Evolutionary conservation across 2,797 vertebrate species (phyloP).

Genomic region (Myioborus miniatus): DNA sequence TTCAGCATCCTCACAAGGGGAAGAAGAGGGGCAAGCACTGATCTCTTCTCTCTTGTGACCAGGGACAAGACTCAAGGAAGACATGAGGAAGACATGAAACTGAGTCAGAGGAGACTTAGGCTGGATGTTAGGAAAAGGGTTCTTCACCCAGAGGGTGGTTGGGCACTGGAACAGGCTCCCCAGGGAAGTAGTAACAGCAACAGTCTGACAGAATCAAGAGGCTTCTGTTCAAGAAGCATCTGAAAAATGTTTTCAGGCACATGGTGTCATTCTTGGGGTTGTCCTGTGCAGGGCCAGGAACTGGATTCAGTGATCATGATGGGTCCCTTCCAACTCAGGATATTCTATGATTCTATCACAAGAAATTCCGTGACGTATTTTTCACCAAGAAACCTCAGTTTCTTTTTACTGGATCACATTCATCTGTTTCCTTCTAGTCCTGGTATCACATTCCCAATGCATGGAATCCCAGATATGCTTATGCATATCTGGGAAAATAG

Average conservation of each 20-base stretch:
- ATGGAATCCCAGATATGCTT: neutral
- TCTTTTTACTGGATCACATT: neutral
- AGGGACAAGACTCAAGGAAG: neutral
- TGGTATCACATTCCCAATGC: neutral
- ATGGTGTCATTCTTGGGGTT: neutral
- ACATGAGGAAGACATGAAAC: neutral
- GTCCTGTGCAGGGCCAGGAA: neutral
- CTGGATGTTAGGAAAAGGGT: neutral
- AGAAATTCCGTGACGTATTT: neutral
- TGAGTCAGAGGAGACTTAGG: neutral
- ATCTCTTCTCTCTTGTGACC: neutral
- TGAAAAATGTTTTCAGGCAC: neutral
- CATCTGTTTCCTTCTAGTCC: neutral
- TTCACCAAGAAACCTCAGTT: neutral
- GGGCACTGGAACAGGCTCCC: neutral
- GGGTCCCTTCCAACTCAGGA: neutral
- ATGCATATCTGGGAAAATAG: neutral
- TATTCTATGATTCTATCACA: neutral
- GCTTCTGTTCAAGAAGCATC: neutral
- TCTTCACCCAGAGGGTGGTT: neutral
- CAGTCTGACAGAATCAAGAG: neutral
- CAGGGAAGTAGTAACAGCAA: neutral
- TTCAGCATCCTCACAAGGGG: neutral
- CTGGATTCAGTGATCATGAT: neutral
- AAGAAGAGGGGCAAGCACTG: neutral